Evolutionary conservation across 2,113 vertebrate species (phyloP).

Genomic region (Strix uralensis): DNA sequence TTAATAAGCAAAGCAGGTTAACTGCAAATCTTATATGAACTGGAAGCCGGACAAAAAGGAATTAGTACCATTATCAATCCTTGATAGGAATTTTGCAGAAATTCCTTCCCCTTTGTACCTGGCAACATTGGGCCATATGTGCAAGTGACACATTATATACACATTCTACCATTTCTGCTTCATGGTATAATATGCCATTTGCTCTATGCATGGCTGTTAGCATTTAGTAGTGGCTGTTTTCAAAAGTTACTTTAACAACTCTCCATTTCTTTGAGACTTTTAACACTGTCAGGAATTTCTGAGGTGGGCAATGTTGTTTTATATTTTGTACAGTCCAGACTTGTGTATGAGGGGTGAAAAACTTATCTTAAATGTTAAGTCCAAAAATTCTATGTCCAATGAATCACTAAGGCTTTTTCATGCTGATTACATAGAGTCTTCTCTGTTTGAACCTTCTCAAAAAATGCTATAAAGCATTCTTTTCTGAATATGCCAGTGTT

Average conservation of each 20-base stretch:
- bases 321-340: neutral
- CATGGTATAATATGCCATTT: neutral
- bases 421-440: neutral
- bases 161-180: neutral
- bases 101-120: neutral
- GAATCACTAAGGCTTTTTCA: neutral
- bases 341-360: neutral
- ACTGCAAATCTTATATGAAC: neutral
- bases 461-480: neutral
- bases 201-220: neutral
- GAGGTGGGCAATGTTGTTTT: fast-evolving
- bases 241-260: neutral
- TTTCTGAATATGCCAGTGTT: neutral
- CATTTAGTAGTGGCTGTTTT: neutral
- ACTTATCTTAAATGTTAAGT: neutral
- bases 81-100: neutral
- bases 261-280: neutral
- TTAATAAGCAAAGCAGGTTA: neutral
- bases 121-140: fast-evolving
- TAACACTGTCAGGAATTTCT: neutral
- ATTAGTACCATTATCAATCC: neutral
- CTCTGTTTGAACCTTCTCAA: neutral
- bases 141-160: neutral
- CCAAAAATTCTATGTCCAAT: neutral
- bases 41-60: neutral